Conservation (phyloP, 1,140 invertebrate species). For the Drosophila melanica region DNA sequence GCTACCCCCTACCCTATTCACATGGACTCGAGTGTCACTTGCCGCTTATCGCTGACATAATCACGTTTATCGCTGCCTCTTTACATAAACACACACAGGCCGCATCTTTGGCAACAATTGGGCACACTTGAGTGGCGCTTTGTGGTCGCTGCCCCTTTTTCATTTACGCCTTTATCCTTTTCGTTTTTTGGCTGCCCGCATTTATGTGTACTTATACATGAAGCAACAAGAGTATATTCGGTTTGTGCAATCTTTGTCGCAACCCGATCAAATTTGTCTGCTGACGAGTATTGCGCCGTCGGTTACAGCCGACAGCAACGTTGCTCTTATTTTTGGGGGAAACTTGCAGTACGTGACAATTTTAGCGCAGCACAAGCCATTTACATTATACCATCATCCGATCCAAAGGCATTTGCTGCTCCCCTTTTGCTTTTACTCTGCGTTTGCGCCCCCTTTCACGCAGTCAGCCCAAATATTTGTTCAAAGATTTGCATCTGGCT, state of each 20-base stretch:
- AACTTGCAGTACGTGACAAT: conserved; percentile 75
- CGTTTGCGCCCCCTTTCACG: conserved; percentile 20
- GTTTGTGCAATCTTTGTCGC: too few relatives aligned
- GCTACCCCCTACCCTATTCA: not conserved
- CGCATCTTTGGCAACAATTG: conserved; percentile 44
- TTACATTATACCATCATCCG: conserved; percentile 33
- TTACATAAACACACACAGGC: conserved; percentile 31
- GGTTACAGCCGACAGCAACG: too few relatives aligned
- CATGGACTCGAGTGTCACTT: conserved; percentile 69
- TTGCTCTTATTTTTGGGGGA: conserved; percentile 1
- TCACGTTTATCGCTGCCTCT: conserved; percentile 75
- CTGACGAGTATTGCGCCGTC: too few relatives aligned
- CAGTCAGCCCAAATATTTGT: conserved; percentile 79
- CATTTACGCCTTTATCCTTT: conserved; percentile 2
- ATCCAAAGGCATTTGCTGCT: conserved; percentile 22
- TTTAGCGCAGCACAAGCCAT: conserved; percentile 58
- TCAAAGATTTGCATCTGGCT: conserved; percentile 71
- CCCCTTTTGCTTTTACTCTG: conserved; percentile 3
- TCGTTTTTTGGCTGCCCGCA: conserved; percentile 59
- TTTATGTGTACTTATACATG: not conserved
- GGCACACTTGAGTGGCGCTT: conserved; percentile 47
- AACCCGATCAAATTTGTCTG: too few relatives aligned
- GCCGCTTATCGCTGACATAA: conserved; percentile 76
- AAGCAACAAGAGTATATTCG: too few relatives aligned
- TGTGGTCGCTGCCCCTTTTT: conserved; percentile 59